Conservation (phyloP, 2,888 invertebrate genomes). For the Agelastica alni region DNA sequence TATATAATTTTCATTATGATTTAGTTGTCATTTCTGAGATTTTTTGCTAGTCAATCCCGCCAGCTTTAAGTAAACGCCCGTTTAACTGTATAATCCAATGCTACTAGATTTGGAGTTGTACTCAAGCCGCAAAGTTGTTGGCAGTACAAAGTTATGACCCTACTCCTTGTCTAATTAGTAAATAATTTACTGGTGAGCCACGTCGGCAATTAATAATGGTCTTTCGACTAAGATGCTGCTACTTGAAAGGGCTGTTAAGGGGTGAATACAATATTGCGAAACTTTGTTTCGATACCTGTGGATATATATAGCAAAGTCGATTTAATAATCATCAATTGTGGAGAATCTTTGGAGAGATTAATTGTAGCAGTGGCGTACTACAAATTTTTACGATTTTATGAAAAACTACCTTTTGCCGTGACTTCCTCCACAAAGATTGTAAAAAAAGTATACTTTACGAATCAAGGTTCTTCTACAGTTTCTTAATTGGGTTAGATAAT, state of each 20-base stretch:
- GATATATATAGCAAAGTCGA: conserved; percentile 3
- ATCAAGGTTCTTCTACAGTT: no score
- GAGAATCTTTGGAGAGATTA: conserved; percentile 10
- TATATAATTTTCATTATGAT: no score
- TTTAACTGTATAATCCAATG: not conserved
- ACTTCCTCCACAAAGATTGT: no score
- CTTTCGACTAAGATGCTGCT: conserved; percentile 34
- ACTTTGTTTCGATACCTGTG: conserved; percentile 16
- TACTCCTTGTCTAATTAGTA: conserved; percentile 59
- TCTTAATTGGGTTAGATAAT: no score
- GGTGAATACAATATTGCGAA: conserved; percentile 44
- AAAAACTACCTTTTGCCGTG: no score
- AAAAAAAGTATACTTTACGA: no score
- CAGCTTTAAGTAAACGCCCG: not conserved
- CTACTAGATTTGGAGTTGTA: conserved; percentile 31
- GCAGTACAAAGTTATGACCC: conserved; percentile 53
- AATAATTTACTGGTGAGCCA: conserved; percentile 60
- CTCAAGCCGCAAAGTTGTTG: conserved; percentile 50
- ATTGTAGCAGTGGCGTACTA: not conserved
- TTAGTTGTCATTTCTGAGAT: no score
- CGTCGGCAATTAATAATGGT: conserved; percentile 58
- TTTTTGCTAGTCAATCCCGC: no score
- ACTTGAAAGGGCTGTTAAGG: conserved; percentile 33
- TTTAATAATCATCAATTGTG: conserved; percentile 24
- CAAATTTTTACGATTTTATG: no score